phyloP scores from a whole-genome alignment of 2,113 vertebrate genomes.

The Rallus limicola region DNA sequence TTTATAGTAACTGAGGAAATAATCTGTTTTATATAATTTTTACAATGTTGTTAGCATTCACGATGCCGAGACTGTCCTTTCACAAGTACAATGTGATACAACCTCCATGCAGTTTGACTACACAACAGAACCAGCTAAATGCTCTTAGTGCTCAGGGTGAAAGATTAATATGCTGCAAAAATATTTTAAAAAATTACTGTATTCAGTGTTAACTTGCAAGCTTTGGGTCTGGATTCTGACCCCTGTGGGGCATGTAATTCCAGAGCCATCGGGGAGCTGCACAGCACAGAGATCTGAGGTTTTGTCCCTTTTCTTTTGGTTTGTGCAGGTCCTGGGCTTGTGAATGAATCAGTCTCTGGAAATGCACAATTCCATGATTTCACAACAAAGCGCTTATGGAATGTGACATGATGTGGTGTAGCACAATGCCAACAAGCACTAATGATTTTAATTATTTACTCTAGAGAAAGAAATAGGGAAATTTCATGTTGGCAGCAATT shows the following conservation, averaged over 20 bases:
- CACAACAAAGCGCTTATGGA: not conserved
- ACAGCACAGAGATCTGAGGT: not conserved
- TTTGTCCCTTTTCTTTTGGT: not conserved
- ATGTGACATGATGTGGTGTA: not conserved
- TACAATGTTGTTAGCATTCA: not conserved
- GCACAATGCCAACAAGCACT: not conserved
- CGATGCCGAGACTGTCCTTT: not conserved
- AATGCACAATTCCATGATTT: not conserved
- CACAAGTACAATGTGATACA: not conserved
- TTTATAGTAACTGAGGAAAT: not conserved
- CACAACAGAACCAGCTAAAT: not conserved
- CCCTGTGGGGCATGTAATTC: not conserved
- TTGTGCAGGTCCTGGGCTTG: not conserved
- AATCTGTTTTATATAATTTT: not conserved
- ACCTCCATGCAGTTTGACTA: accelerated
- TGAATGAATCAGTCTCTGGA: not conserved
- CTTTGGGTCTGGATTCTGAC: not conserved
- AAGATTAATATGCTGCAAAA: not conserved
- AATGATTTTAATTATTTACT: constrained; percentile 38
- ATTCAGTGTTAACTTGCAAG: not conserved
- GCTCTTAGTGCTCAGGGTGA: not conserved
- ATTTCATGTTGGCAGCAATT: not conserved
- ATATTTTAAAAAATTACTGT: not conserved
- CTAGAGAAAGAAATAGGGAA: not conserved
- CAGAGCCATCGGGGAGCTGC: not conserved